A percentile compares a stretch with the other conserved stretches of the same genome.
Evolutionary conservation across 2,113 vertebrate genomes (phyloP).

Genomic region (Apteryx mantelli): DNA sequence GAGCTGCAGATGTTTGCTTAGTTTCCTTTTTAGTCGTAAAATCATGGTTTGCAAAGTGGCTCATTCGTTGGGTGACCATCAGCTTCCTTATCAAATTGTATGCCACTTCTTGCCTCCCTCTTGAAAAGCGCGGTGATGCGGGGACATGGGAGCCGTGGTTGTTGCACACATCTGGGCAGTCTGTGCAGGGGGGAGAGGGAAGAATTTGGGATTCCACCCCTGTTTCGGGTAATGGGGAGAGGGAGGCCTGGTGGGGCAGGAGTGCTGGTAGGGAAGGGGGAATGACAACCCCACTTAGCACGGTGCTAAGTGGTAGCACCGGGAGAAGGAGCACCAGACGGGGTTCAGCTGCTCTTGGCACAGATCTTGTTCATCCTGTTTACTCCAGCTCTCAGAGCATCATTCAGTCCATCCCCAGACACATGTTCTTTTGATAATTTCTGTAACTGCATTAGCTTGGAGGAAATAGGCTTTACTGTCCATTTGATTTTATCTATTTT

Average conservation of each 20-base stretch:
- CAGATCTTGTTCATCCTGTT: slow-evolving; percentile 42
- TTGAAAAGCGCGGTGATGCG: fast-evolving
- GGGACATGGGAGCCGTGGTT: background rate
- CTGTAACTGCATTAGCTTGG: slow-evolving; percentile 55
- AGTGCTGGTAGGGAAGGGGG: background rate
- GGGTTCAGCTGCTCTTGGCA: background rate
- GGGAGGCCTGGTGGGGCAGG: background rate
- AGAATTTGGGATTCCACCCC: background rate
- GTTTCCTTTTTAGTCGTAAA: background rate
- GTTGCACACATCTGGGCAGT: background rate
- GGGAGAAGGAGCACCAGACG: background rate
- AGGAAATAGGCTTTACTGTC: slow-evolving; percentile 60
- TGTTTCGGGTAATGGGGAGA: background rate
- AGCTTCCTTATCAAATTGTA: background rate
- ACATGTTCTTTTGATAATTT: slow-evolving; percentile 61
- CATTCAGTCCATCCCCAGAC: slow-evolving; percentile 31
- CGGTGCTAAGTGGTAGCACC: background rate
- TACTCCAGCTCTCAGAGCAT: slow-evolving; percentile 7
- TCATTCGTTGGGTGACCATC: background rate
- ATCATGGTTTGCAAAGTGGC: background rate
- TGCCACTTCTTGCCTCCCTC: background rate
- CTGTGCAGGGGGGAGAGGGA: fast-evolving
- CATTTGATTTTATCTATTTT: slow-evolving; percentile 36
- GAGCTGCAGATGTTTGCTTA: background rate
- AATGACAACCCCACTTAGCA: background rate